phyloP scores from a whole-genome alignment of 1,140 invertebrate species.

The Laodelphax striatellus region DNA sequence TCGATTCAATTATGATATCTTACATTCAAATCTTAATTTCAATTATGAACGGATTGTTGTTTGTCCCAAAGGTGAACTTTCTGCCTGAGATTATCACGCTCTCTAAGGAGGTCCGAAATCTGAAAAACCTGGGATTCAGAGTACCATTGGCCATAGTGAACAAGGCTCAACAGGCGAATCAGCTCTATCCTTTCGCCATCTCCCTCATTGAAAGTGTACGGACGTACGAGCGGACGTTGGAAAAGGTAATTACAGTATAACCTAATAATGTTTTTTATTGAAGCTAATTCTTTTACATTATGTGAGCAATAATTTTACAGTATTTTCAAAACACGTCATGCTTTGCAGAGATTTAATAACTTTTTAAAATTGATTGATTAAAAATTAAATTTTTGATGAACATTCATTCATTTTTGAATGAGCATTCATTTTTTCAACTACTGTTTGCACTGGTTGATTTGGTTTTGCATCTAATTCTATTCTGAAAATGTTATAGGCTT shows the following conservation, averaged over 20 bases:
- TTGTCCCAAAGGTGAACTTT: slow-evolving; percentile 55
- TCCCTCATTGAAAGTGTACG: slow-evolving; percentile 95
- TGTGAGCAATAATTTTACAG: not conserved
- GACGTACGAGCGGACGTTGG: slow-evolving; percentile 90
- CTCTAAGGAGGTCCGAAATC: slow-evolving; percentile 95
- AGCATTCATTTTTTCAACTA: no score
- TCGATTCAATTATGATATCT: no score
- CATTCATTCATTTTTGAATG: no score
- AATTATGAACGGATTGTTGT: no score
- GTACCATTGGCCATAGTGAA: slow-evolving; percentile 97
- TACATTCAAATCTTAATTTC: no score
- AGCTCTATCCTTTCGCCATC: slow-evolving; percentile 97
- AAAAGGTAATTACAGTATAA: slow-evolving; percentile 70
- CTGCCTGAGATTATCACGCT: slow-evolving; percentile 95
- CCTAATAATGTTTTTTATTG: not conserved
- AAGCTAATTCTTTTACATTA: not conserved
- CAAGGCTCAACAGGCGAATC: slow-evolving; percentile 97
- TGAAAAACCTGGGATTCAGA: slow-evolving; percentile 92
- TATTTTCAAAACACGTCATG: not conserved
- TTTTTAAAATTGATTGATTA: no score
- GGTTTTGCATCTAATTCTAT: no score
- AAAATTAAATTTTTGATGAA: no score
- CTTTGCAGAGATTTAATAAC: no score
- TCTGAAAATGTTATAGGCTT: no score
- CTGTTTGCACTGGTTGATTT: no score